Percentiles rank a stretch among this genome's conserved stretches.
Evolutionary conservation across 2,888 invertebrate species (phyloP).

Genomic region (Amorpha juglandis): DNA sequence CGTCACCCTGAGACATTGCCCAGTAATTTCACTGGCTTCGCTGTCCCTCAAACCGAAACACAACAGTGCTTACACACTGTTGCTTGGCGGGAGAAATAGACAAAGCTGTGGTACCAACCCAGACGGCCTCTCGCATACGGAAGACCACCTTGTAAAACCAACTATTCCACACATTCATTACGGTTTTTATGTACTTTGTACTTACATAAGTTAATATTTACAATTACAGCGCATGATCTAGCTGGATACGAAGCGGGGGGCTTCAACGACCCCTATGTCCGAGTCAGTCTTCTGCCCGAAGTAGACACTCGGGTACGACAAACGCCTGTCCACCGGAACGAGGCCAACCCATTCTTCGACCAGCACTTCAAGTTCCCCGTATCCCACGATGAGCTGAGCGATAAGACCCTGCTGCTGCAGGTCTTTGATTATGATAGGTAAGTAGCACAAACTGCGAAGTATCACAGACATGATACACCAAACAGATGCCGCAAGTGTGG

Average conservation of each 20-base stretch:
- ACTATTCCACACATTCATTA: neutral
- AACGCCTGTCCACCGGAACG: constrained; percentile 92
- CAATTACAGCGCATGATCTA: constrained; percentile 89
- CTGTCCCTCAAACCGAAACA: too few species aligned
- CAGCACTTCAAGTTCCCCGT: constrained; percentile 97
- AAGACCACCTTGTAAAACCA: neutral
- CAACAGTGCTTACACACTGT: too few species aligned
- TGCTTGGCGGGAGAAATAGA: too few species aligned
- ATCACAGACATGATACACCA: too few species aligned
- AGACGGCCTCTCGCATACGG: too few species aligned
- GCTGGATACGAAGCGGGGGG: constrained; percentile 93
- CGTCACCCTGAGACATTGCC: too few species aligned
- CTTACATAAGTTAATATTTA: neutral
- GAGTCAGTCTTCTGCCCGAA: constrained; percentile 90
- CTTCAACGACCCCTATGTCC: constrained; percentile 95
- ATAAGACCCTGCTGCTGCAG: constrained; percentile 90
- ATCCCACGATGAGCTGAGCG: constrained; percentile 92
- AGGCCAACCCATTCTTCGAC: constrained; percentile 94
- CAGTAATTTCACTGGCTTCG: too few species aligned
- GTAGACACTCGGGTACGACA: constrained; percentile 94
- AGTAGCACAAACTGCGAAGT: neutral
- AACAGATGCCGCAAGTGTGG: too few species aligned
- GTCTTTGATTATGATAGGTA: constrained; percentile 86
- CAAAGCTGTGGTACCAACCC: too few species aligned
- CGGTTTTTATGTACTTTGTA: too few species aligned